phyloP scores from a whole-genome alignment of 1,140 invertebrate genomes.

The Eupristina koningsbergeri region DNA sequence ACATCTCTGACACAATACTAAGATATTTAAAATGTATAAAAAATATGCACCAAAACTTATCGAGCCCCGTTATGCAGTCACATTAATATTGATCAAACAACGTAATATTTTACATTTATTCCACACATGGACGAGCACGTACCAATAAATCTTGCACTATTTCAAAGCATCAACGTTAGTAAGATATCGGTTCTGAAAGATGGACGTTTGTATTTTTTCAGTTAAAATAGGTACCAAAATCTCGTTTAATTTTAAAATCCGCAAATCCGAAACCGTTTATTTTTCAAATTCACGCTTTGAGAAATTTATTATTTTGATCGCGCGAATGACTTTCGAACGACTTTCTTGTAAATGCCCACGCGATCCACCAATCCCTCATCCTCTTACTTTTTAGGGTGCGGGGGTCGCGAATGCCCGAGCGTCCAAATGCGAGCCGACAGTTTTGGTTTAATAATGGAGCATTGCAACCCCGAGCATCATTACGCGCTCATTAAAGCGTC shows the following conservation, averaged over 20 bases:
- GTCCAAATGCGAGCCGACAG: neutral
- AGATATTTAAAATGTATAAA: neutral
- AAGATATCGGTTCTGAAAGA: neutral
- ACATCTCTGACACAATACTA: neutral
- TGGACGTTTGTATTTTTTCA: neutral
- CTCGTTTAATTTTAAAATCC: too few species aligned
- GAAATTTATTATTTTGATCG: too few species aligned
- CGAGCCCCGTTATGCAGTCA: neutral
- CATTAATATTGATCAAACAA: neutral
- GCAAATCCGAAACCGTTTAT: too few species aligned
- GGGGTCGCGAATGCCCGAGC: neutral
- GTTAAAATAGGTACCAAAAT: neutral
- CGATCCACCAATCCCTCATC: neutral
- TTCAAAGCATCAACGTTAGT: neutral
- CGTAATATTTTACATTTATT: neutral
- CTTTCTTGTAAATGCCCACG: neutral
- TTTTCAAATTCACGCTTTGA: too few species aligned
- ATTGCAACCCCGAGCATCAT: constrained; percentile 1
- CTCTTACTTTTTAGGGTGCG: neutral
- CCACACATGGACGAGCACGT: neutral
- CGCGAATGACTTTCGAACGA: too few species aligned
- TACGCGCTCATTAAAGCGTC: neutral
- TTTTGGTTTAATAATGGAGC: constrained; percentile 29
- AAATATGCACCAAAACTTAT: neutral
- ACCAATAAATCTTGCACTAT: neutral